These are phyloP conservation scores for Iselma pallidipennis DNA, from an alignment of 2,888 invertebrate genomes.

Conservation along the genomic window DNA sequence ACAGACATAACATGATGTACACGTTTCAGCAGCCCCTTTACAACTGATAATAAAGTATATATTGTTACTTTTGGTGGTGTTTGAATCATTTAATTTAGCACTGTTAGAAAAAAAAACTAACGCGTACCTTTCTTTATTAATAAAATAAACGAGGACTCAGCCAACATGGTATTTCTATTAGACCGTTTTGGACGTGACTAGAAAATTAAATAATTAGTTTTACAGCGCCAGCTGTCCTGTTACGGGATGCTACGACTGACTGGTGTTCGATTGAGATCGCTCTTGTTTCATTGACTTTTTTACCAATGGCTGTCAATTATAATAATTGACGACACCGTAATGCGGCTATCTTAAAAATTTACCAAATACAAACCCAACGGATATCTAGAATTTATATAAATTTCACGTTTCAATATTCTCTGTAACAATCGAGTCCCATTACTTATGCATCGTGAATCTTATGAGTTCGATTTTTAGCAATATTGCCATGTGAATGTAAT, in stretches of 20 bases:
- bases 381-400: too few species aligned
- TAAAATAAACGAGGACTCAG: constrained; percentile 45
- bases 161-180: constrained; percentile 48
- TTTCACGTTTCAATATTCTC: not conserved
- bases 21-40: not conserved
- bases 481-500: not conserved
- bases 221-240: constrained; percentile 48
- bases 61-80: constrained; percentile 3
- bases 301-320: too few species aligned
- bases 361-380: too few species aligned
- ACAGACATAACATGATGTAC: constrained; percentile 11
- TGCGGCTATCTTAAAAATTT: too few species aligned
- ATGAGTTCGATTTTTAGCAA: constrained; percentile 20
- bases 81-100: constrained; percentile 21
- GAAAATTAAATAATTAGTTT: constrained; percentile 54
- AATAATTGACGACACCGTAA: too few species aligned
- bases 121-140: constrained; percentile 41
- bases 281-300: constrained; percentile 34
- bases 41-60: constrained; percentile 10
- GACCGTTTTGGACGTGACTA: constrained; percentile 51
- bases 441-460: too few species aligned
- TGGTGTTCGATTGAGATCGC: constrained; percentile 31
- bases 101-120: constrained; percentile 18
- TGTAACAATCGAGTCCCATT: not conserved
- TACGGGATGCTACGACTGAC: constrained; percentile 36